Evolutionary conservation across 2,113 vertebrate genomes (phyloP).

Genomic region (Micronisus gabar): DNA sequence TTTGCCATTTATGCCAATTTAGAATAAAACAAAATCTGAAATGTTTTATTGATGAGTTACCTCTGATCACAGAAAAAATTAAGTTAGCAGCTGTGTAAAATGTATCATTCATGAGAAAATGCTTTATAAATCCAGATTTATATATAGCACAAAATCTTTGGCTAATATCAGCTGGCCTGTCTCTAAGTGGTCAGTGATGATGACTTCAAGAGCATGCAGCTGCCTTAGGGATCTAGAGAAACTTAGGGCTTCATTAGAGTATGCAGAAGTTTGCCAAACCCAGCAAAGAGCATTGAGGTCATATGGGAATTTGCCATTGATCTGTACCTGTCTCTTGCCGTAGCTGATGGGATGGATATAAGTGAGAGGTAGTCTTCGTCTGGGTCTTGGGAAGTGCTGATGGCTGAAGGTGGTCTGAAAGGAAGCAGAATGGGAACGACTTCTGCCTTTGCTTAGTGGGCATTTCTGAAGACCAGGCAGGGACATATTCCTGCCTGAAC

Average conservation of each 20-base stretch:
- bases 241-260: not conserved
- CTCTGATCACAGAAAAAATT: not conserved
- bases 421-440: not conserved
- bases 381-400: not conserved
- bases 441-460: not conserved
- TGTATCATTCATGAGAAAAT: not conserved
- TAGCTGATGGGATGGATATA: not conserved
- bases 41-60: not conserved
- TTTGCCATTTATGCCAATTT: not conserved
- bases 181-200: not conserved
- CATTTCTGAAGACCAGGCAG: not conserved
- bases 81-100: not conserved
- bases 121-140: not conserved
- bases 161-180: not conserved
- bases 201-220: not conserved
- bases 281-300: not conserved
- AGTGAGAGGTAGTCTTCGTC: not conserved
- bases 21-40: not conserved
- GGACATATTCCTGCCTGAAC: not conserved
- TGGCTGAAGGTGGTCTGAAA: not conserved
- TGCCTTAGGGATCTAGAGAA: not conserved
- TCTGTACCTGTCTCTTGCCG: not conserved
- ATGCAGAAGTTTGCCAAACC: not conserved
- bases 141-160: not conserved
- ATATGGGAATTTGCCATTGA: not conserved